Evolutionary conservation across 64 coral and sea anemone species (phyloP).

Genomic region (Trachythela sp.): DNA sequence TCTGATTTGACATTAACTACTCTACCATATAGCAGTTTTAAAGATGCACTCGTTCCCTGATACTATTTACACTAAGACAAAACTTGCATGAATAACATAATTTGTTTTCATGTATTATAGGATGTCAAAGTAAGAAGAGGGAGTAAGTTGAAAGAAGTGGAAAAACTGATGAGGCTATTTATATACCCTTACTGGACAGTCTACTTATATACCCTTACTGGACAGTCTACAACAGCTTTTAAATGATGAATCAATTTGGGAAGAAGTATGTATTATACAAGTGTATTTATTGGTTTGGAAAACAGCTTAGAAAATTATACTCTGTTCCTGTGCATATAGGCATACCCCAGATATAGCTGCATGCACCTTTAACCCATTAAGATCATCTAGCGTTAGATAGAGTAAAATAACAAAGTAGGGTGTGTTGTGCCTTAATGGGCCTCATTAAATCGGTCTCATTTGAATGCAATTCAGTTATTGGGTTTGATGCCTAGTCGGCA

Average conservation of each 20-base stretch:
- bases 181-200: background rate
- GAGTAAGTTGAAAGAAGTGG: background rate
- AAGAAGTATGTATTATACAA: background rate
- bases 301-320: too few species aligned
- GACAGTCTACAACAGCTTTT: background rate
- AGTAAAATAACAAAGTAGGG: background rate
- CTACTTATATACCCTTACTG: background rate
- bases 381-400: background rate
- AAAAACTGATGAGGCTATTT: background rate
- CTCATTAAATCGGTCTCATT: background rate
- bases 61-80: too few species aligned
- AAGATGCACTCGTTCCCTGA: too few species aligned
- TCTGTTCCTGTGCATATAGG: too few species aligned
- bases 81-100: too few species aligned
- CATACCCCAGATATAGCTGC: too few species aligned
- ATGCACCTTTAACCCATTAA: too few species aligned
- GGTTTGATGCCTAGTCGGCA: background rate
- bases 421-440: background rate
- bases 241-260: background rate
- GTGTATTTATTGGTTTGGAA: background rate
- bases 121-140: background rate
- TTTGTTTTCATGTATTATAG: too few species aligned
- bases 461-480: conserved; percentile 3
- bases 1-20: too few species aligned
- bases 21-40: too few species aligned